Base-by-base conservation (phyloP, 92 coral and sea anemone genomes). In the Phenganax marumi region DNA sequence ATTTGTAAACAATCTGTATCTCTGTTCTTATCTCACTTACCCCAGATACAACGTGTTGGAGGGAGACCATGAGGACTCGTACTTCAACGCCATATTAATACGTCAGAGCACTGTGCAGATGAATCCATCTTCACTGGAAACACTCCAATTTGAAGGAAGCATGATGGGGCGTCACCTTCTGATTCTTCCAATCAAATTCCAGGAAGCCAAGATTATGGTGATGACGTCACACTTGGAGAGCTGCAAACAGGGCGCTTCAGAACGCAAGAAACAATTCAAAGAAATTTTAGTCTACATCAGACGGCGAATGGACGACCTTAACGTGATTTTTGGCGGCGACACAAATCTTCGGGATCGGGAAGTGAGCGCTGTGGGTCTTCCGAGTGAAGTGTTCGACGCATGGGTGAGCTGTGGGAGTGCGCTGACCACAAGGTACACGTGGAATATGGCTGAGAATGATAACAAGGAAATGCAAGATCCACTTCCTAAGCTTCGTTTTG, bases 211-310 rank as follows among this genome's bases (percentile, higher is more conserved):
- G 77, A 61, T 95, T 50, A 71, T 89, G 22, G 63, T 95, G 46
- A 86, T 95, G 96, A 92, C 98, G 4, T 90, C 98, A 54, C 98
- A 95, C 76, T 88, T 95, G 22, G 98, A 95, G 50, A 95, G 98
- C 81, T 86, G 88, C 17, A 68, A 0, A 0, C 8, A 78, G 0
- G 83, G 86, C 52, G 52, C 81, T 19, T 70, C 46, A 24, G 96
- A 95, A 78, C 87, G 98, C 25, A 90, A 84, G 75, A 77, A 73
- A 26, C 98, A 95, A 72, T 80, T 95, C 8, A 24, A 75, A 51
- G 82, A 90, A 71, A 90, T 88, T 23, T 72, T 92, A 2, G 50
- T 54, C 7, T 63, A 84, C 26, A 90, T 92, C 66, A 52, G 80
- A 4, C 57, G 64, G 12, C 93, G 91, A 73, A 76, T 84, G 55